phyloP scores from a whole-genome alignment of 2,797 vertebrate species.

The Poecilia velifera region DNA sequence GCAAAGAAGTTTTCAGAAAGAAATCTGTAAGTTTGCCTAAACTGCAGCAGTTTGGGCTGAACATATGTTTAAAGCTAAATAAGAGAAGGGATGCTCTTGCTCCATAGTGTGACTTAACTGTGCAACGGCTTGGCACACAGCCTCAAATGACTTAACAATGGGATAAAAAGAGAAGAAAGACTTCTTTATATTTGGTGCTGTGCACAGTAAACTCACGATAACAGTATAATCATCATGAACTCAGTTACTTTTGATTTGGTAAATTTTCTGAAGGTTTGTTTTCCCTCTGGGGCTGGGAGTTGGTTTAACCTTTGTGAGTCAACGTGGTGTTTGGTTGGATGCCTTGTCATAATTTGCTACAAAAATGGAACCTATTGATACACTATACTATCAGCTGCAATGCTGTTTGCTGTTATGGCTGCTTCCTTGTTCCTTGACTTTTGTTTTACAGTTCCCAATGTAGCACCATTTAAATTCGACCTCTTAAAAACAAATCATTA shows the following conservation, averaged over 20 bases:
- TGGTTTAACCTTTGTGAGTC: conserved; percentile 45
- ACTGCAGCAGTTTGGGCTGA: conserved; percentile 25
- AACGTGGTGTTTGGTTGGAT: conserved; percentile 75
- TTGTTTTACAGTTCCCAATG: conserved; percentile 52
- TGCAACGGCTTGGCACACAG: neutral
- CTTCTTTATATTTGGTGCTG: neutral
- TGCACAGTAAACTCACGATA: conserved; percentile 1
- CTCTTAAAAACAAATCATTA: neutral
- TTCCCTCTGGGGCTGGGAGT: conserved; percentile 8
- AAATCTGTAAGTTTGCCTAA: conserved; percentile 20
- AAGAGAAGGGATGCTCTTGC: neutral
- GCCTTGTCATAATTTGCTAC: conserved; percentile 66
- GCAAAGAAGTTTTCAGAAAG: neutral
- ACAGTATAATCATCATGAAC: neutral
- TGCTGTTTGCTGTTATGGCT: conserved; percentile 62
- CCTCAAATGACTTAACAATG: conserved; percentile 14
- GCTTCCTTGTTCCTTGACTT: conserved; percentile 63
- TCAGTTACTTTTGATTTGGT: neutral
- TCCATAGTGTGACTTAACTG: conserved; percentile 7
- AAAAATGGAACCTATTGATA: conserved; percentile 43
- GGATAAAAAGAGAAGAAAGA: neutral
- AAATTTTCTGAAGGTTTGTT: conserved; percentile 6
- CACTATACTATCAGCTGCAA: conserved; percentile 36
- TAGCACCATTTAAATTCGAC: conserved; percentile 41
- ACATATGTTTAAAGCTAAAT: neutral